Percentiles rank a stretch among this genome's conserved stretches.
phyloP scores from a whole-genome alignment of 2,888 invertebrate genomes.

The Drosophila prolongata region DNA sequence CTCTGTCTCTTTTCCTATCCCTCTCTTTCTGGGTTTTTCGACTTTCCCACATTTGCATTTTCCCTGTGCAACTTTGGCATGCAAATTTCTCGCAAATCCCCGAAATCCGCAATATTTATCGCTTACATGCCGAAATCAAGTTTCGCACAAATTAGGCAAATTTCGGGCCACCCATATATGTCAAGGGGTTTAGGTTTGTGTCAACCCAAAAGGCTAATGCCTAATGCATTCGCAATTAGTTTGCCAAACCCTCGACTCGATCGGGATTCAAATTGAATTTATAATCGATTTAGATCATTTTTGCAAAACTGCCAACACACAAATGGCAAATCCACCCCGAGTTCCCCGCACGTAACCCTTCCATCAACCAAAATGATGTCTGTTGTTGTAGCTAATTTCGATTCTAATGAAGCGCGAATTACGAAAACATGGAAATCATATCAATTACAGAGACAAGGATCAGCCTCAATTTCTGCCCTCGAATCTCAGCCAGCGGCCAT shows the following conservation, averaged over 20 bases:
- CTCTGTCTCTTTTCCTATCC: not conserved
- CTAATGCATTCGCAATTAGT: conserved; percentile 79
- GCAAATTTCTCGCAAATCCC: conserved; percentile 56
- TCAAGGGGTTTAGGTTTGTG: conserved; percentile 61
- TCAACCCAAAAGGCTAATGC: conserved; percentile 43
- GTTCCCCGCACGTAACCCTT: conserved; percentile 45
- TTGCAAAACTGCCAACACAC: conserved; percentile 36
- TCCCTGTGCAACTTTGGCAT: not conserved
- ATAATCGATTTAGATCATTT: conserved; percentile 79
- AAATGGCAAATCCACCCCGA: conserved; percentile 33
- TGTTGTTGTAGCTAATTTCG: conserved; percentile 69
- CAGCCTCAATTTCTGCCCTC: conserved; percentile 8
- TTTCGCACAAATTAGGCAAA: conserved; percentile 73
- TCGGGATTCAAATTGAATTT: conserved; percentile 64
- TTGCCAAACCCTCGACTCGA: conserved; percentile 54
- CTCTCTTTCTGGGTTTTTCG: conserved; percentile 38
- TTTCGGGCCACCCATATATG: conserved; percentile 39
- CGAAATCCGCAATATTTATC: conserved; percentile 62
- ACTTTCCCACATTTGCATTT: conserved; percentile 43
- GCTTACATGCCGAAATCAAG: conserved; percentile 75
- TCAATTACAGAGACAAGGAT: conserved; percentile 64
- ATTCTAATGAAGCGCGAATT: conserved; percentile 76
- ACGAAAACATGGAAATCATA: conserved; percentile 62
- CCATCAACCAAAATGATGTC: not conserved
- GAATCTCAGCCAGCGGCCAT: conserved; percentile 30